These are phyloP conservation scores for Siniperca chuatsi DNA, from an alignment of 2,113 vertebrate species.

Conservation along the genomic window DNA sequence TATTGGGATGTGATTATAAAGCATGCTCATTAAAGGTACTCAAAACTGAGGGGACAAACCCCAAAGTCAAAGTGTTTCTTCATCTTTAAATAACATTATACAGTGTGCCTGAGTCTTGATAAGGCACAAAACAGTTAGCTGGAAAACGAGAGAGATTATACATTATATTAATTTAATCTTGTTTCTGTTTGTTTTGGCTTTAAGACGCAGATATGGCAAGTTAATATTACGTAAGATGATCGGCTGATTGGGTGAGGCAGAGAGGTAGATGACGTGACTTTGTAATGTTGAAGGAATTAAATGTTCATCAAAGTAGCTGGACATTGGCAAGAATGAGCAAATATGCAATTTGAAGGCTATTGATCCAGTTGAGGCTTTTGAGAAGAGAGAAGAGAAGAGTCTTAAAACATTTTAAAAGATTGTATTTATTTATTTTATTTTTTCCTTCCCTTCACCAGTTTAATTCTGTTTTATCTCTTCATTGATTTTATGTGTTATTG, in stretches of 20 bases:
- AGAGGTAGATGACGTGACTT: neutral
- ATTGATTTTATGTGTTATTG: neutral
- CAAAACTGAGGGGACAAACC: neutral
- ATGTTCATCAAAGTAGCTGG: neutral
- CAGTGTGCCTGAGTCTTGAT: constrained; percentile 16
- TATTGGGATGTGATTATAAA: neutral
- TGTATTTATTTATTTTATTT: neutral
- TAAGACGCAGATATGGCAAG: constrained; percentile 7
- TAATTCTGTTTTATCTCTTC: neutral
- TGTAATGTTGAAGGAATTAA: neutral
- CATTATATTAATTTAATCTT: constrained; percentile 33
- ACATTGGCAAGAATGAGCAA: neutral
- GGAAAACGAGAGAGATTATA: constrained; percentile 5
- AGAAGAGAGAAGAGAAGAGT: neutral
- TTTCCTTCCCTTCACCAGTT: neutral
- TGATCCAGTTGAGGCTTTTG: neutral
- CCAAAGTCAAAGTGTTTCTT: constrained; percentile 46
- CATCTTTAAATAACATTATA: neutral
- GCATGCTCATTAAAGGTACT: neutral
- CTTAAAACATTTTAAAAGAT: neutral
- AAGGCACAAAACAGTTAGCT: constrained; percentile 5
- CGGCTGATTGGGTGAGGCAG: neutral
- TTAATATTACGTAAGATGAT: constrained; percentile 32
- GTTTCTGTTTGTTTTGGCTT: constrained; percentile 48
- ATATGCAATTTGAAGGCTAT: neutral